Conservation (phyloP, 1,140 invertebrate genomes). For the Wiebesia pumilae region DNA sequence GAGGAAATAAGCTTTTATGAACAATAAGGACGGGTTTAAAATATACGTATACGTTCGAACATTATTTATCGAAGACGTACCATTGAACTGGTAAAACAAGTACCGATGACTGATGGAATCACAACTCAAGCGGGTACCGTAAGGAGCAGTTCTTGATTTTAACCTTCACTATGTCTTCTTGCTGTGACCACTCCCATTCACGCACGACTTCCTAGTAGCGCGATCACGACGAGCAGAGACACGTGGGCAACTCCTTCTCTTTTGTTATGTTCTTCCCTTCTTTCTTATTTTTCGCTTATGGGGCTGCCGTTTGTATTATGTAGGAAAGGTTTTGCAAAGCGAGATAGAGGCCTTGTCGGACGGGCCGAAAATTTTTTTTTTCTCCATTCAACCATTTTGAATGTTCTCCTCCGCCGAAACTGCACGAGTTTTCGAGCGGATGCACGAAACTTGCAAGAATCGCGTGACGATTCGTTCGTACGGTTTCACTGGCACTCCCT, state of each 20-base stretch:
- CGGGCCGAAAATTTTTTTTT: no score
- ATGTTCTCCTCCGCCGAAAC: slow-evolving; percentile 26
- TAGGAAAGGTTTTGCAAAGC: no score
- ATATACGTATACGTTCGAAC: background rate
- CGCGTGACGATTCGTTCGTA: background rate
- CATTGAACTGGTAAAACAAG: background rate
- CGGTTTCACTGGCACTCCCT: background rate
- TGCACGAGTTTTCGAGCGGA: no score
- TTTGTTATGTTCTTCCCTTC: slow-evolving; percentile 18
- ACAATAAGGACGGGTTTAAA: slow-evolving; percentile 23
- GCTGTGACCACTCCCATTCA: slow-evolving; percentile 58
- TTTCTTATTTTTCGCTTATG: background rate
- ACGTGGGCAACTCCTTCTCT: slow-evolving; percentile 18
- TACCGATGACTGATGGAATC: slow-evolving; percentile 16
- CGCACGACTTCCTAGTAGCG: background rate
- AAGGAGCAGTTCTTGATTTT: slow-evolving; percentile 45
- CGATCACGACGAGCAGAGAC: no score
- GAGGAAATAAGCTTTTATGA: slow-evolving; percentile 12
- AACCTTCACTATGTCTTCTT: slow-evolving; percentile 63
- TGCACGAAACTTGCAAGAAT: background rate
- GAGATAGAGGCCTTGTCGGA: no score
- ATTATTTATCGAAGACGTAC: slow-evolving; percentile 15
- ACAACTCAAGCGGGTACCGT: background rate
- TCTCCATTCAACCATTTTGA: slow-evolving; percentile 8
- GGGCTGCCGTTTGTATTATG: no score